Base-by-base conservation (phyloP, 1,140 invertebrate species). In the Drosophila elegans region DNA sequence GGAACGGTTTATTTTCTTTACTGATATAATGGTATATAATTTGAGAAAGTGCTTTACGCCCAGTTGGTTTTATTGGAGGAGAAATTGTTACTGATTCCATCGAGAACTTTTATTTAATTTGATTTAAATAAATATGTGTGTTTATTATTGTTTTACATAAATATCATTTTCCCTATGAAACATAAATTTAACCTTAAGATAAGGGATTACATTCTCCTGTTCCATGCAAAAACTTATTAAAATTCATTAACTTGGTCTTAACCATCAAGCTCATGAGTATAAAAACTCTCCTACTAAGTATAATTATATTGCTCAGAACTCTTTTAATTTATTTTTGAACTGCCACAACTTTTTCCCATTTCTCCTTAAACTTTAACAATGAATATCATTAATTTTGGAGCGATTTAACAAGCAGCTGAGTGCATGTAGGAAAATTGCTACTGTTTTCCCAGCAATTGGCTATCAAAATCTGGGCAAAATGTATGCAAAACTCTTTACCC, bases 401-500 rank as follows among this genome's bases (percentile, higher is more conserved):
- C 42, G 25, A 32, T 38, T 77, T 62, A 68, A 68, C 51, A 51
- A 62, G 44, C 56, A 27, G 32, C 57, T 29, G 53, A 60, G 74
- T 41, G 49, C 46, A 51, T 61, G 74, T 52, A 45, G 13, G 42
- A 75, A 72, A 62, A 46, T 72, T 42, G 83, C 83, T 89, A 86
- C 79, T 83, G 84, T 79, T 61, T 68, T 52, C 61, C 51, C 67
- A 46, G 21, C 67, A 71, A 66, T 81, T 67, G 54, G 45, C 75
- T 42, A 45, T 52, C 56, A 62, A 80, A 89, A 88, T 89, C 84
- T 84, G 64, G 57, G 64, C 76, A 69, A 78, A 80, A 84, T 80
- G 57, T 80, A 88, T 89, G 84, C 80, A 83, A 84, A 89, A 59
- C 52, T 67, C 63, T 64, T 80, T 57, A 66, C 60, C 63, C 73